A percentile compares a stretch with the other conserved stretches of the same genome.
Conservation (phyloP, 2,113 vertebrate genomes). For the Gobiocypris rarus region DNA sequence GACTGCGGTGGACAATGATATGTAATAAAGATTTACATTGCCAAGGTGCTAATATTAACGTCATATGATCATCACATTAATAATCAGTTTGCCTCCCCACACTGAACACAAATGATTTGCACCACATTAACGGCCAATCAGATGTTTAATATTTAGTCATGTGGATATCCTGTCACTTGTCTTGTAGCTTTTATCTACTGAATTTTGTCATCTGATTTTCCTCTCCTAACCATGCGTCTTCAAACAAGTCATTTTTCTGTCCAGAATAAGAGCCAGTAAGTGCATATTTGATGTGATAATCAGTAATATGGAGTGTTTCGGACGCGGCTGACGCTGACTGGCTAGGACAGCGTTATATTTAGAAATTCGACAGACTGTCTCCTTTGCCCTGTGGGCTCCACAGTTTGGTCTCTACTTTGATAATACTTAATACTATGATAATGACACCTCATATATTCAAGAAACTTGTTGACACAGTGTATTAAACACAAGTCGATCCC, state of each 20-base stretch:
- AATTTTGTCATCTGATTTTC: not conserved
- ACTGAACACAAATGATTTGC: not conserved
- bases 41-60: not conserved
- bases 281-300: not conserved
- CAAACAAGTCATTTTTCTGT: not conserved
- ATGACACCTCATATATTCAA: slow-evolving; percentile 20
- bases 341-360: not conserved
- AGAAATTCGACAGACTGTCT: not conserved
- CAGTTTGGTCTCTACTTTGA: not conserved
- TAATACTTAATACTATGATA: not conserved
- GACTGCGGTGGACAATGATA: not conserved
- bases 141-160: not conserved
- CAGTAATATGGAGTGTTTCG: not conserved
- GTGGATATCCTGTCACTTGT: not conserved
- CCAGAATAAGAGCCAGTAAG: not conserved
- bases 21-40: not conserved
- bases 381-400: not conserved
- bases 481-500: slow-evolving; percentile 33
- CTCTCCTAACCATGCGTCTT: not conserved
- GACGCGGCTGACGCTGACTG: not conserved
- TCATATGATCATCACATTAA: not conserved
- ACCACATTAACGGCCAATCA: not conserved
- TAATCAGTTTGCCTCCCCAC: not conserved
- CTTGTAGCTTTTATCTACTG: not conserved
- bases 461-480: slow-evolving; percentile 34